Percentiles rank a stretch among this genome's conserved stretches.
phyloP scores from a whole-genome alignment of 1,140 invertebrate genomes.

The Pogonognathellus flavescens region DNA sequence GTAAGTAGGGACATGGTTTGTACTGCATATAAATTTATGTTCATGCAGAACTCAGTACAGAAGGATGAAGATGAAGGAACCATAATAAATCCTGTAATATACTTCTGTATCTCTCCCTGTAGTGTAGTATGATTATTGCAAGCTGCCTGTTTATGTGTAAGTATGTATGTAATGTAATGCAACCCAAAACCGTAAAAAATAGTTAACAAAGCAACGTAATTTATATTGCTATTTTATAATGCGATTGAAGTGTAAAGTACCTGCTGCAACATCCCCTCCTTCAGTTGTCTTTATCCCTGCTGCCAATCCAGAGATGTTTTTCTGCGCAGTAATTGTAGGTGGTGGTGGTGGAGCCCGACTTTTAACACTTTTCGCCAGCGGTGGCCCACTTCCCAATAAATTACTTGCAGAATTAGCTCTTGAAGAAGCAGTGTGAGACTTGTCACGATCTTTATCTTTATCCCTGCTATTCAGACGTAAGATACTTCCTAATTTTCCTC shows the following conservation, averaged over 20 bases:
- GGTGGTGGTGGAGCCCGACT: slow-evolving; percentile 41
- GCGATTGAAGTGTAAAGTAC: slow-evolving; percentile 28
- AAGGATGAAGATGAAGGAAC: no score
- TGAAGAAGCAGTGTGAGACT: not conserved
- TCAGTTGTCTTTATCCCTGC: not conserved
- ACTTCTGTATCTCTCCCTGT: no score
- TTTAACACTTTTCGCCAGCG: slow-evolving; percentile 33
- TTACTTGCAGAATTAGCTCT: slow-evolving; percentile 16
- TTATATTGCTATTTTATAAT: not conserved
- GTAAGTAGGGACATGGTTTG: no score
- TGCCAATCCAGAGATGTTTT: not conserved
- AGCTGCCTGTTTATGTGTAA: no score
- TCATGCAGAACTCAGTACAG: no score
- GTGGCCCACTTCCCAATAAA: slow-evolving; percentile 34
- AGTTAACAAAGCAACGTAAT: not conserved
- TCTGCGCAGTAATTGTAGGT: slow-evolving; percentile 16
- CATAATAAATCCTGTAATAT: no score
- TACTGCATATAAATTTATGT: no score
- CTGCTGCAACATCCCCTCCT: slow-evolving; percentile 16
- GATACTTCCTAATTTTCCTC: slow-evolving; percentile 10
- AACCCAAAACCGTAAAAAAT: not conserved
- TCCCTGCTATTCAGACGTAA: slow-evolving; percentile 12
- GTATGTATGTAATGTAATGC: not conserved
- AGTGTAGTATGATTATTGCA: no score
- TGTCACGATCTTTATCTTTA: slow-evolving; percentile 37